Evolutionary conservation across 2,113 vertebrate genomes (phyloP), one percentile per base, ranked within the genome.

Genomic region (Xenopus borealis): DNA sequence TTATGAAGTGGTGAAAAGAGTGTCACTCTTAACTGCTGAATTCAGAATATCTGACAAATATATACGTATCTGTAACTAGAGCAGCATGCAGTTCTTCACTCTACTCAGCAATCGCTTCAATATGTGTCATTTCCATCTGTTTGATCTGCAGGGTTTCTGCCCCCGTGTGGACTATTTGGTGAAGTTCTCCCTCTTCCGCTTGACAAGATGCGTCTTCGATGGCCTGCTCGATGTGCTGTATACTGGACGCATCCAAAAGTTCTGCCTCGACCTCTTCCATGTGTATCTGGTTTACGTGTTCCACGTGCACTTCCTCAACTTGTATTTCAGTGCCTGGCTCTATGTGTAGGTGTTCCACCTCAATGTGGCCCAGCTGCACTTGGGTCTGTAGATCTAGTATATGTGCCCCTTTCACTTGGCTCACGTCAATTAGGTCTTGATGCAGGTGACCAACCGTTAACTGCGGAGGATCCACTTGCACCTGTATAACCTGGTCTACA

Each of bases 381-480:
- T 95, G 84, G 78, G 94, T 89, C 17, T 92, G 90, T 6, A 93
- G 86, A 77, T 92, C 90, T 0, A 83, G 83, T 8, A 89, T 64
- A 3, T 88, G 89, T 0, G 93, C 77, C 46, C 86, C 87, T 77
- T 91, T 87, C 53, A 90, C 85, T 69, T 90, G 90, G 83, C 75
- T 84, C 53, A 95, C 89, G 71, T 91, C 93, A 17, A 92, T 80
- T 81, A 95, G 92, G 81, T 95, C 94, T 20, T 83, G 92, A 78
- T 93, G 93, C 75, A 96, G 93, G 72, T 92, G 87, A 65, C 92
- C 90, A 64, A 91, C 87, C 79, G 90, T 89, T 83, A 91, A 82
- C 84, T 95, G 81, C 79, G 93, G 61, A 78, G 95, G 83, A 82
- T 95, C 91, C 86, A 93, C 92, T n/a, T 96, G 94, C 3, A 94